Evolutionary conservation across 1,140 invertebrate species (phyloP), one percentile per base, ranked within the genome.

Genomic region (Euura saliciscinereae): DNA sequence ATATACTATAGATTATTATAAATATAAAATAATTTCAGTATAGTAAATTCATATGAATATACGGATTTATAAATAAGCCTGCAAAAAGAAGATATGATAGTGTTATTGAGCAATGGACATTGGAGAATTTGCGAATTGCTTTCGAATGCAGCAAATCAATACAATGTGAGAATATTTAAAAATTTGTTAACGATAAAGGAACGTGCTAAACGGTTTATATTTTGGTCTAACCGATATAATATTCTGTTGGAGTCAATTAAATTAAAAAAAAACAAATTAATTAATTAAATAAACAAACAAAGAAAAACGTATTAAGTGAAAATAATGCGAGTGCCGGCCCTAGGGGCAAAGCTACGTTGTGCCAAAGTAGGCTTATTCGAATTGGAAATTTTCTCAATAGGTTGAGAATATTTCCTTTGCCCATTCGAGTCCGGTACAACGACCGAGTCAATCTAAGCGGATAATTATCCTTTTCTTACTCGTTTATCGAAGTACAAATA

Each of bases 211-310:
- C 43, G 43, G 13, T 67, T 3, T 42, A 75, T 72, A 69, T 78
- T 79, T 69, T 77, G 75, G 80, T 85, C 81, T 80, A 75, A 81
- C 77, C 78, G 76, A 77, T 76, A 76, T 67, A 73, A 78, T 78
- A 79, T 83, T 87, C 78, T 82, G 83, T 86, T 83, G 79, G 79
- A 87, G 85, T 87, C 86, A 87, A 87, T 87, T 86, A 87, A 83
- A 86, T 83, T 84, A 71, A 75, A 68, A 67, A 73, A 74, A 70
- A n/a, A 70, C 69, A 51, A 65, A 73, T 6, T n/a, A 59, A 71
- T 44, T 45, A 42, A 70, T 65, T 51, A 44, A 72, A 59, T n/a
- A 28, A 73, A 74, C 11, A 67, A 28, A 67, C 10, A 67, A 67
- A 71, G 71, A 71, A 74, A 69, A 70, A 74, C 74, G 68, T 44